Conservation (phyloP, 2,797 vertebrate genomes). For the Huso huso region DNA sequence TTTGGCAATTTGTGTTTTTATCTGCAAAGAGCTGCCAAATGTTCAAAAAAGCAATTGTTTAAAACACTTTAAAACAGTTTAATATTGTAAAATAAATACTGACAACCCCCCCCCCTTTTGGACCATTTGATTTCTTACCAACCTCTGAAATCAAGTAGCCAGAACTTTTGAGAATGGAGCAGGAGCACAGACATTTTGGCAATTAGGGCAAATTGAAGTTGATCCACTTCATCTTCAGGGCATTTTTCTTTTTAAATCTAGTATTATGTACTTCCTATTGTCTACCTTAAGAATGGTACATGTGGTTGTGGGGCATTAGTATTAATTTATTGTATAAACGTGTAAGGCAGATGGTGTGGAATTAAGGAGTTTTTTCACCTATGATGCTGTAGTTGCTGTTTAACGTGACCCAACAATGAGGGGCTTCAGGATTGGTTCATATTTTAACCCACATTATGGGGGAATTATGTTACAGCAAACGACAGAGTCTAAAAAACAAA, state of each 20-base stretch:
- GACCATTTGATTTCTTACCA: not conserved
- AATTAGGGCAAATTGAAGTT: conserved; percentile 40
- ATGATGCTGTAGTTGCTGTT: conserved; percentile 36
- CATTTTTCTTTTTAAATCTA: conserved; percentile 44
- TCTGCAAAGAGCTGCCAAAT: conserved; percentile 5
- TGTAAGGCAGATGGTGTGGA: conserved; percentile 56
- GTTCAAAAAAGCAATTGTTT: conserved; percentile 36
- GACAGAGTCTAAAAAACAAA: conserved; percentile 52
- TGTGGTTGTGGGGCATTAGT: conserved; percentile 84
- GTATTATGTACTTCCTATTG: conserved; percentile 74
- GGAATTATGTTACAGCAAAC: conserved; percentile 24
- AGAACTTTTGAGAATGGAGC: not conserved
- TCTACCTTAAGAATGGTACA: conserved; percentile 79
- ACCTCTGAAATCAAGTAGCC: not conserved
- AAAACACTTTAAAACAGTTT: conserved; percentile 24
- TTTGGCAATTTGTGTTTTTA: conserved; percentile 35
- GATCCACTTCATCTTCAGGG: conserved; percentile 41
- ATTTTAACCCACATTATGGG: conserved; percentile 38
- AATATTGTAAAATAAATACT: conserved; percentile 1
- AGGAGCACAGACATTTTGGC: conserved; percentile 22
- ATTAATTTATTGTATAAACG: conserved; percentile 70
- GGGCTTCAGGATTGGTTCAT: conserved; percentile 19
- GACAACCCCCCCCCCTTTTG: not conserved
- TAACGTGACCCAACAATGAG: conserved; percentile 33
- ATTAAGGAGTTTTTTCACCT: conserved; percentile 35